Percentiles rank a stretch among this genome's conserved stretches.
Evolutionary conservation across 2,888 invertebrate species (phyloP).

Genomic region (Pimpla rufipes): DNA sequence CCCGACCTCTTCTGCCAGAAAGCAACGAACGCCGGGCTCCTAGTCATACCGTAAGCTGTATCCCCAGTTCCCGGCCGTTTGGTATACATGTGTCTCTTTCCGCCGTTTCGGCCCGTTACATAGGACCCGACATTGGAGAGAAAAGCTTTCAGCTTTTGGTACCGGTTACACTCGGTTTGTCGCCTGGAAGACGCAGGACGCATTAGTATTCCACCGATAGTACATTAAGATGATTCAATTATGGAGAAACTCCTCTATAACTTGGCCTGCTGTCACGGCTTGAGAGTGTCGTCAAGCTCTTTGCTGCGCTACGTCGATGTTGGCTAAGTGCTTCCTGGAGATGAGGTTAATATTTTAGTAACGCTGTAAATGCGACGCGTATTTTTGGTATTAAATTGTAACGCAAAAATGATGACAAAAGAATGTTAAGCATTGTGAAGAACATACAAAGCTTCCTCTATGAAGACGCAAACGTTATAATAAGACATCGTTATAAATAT

Average conservation of each 20-base stretch:
- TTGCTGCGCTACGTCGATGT: constrained; percentile 49
- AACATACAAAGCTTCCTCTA: too few relatives aligned
- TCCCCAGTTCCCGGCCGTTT: constrained; percentile 66
- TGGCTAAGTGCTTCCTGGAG: constrained; percentile 23
- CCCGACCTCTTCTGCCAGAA: constrained; percentile 35
- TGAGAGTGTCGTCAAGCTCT: constrained; percentile 28
- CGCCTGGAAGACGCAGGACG: constrained; percentile 35
- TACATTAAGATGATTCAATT: constrained; percentile 62
- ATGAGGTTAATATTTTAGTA: background rate
- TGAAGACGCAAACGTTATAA: too few relatives aligned
- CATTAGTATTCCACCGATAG: constrained; percentile 16
- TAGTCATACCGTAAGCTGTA: constrained; percentile 34
- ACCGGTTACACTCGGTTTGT: constrained; percentile 61
- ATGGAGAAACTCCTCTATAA: constrained; percentile 32
- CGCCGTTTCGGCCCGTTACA: constrained; percentile 1
- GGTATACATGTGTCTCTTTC: constrained; percentile 43
- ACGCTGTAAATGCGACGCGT: too few relatives aligned
- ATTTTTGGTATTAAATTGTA: too few relatives aligned
- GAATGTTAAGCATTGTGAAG: too few relatives aligned
- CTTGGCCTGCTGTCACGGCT: background rate
- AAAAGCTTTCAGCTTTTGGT: constrained; percentile 62
- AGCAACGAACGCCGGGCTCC: constrained; percentile 43
- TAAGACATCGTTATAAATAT: background rate
- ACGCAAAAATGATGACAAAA: too few relatives aligned
- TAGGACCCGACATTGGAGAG: constrained; percentile 37